These are phyloP conservation scores for Leptopilina syphax DNA, from an alignment of 2,888 invertebrate genomes.

Conservation along the genomic window DNA sequence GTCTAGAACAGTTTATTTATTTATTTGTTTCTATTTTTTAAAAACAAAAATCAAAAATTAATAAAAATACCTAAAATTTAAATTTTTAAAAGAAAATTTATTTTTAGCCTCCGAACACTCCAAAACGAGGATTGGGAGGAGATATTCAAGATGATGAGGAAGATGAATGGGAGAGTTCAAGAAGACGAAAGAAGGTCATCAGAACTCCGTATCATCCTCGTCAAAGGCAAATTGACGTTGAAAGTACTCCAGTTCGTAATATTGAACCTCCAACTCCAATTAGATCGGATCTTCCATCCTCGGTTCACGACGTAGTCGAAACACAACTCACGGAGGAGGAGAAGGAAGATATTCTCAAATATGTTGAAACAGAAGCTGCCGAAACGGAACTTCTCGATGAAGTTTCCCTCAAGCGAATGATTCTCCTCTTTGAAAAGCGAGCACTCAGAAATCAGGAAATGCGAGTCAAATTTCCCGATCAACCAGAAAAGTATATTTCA, in stretches of 20 bases:
- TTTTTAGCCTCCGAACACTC: constrained; percentile 88
- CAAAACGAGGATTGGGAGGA: constrained; percentile 81
- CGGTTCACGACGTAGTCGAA: constrained; percentile 80
- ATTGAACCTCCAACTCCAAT: constrained; percentile 68
- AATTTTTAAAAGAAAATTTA: not conserved
- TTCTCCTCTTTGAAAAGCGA: constrained; percentile 95
- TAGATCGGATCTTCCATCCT: constrained; percentile 77
- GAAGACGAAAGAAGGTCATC: constrained; percentile 78
- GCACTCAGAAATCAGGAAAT: constrained; percentile 96
- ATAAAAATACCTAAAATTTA: no score
- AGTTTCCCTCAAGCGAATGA: constrained; percentile 89
- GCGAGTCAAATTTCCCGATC: constrained; percentile 98
- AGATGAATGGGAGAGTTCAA: constrained; percentile 81
- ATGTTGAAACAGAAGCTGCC: constrained; percentile 89
- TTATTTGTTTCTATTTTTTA: no score
- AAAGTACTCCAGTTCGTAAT: constrained; percentile 52
- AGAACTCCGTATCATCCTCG: constrained; percentile 77
- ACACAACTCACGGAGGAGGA: constrained; percentile 84
- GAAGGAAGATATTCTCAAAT: constrained; percentile 87
- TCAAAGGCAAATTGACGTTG: constrained; percentile 72
- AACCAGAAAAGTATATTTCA: constrained; percentile 87
- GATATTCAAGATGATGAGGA: constrained; percentile 80
- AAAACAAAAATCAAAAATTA: no score
- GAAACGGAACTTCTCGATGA: constrained; percentile 94
- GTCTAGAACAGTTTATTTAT: no score